Conservation (phyloP, 2,888 invertebrate genomes). For the Cantharis rufa region DNA sequence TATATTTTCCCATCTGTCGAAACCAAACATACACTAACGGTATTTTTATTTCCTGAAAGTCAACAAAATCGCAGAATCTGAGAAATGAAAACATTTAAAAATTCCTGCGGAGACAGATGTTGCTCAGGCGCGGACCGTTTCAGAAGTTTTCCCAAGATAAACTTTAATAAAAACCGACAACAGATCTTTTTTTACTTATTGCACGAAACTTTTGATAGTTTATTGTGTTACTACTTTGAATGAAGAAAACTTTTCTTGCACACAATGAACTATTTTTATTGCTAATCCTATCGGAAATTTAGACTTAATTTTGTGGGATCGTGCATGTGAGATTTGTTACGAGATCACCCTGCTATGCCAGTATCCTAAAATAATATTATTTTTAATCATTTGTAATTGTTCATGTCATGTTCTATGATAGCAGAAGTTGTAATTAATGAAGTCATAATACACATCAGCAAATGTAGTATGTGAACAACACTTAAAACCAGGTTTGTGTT, state of each 20-base stretch:
- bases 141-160: constrained; percentile 13
- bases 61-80: constrained; percentile 21
- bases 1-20: constrained; percentile 31
- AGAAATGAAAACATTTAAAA: constrained; percentile 23
- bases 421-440: background rate
- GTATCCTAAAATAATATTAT: background rate
- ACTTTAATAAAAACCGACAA: constrained; percentile 20
- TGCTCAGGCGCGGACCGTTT: constrained; percentile 14
- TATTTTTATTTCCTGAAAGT: constrained; percentile 26
- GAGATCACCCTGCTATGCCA: background rate
- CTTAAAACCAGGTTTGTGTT: background rate
- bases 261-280: background rate
- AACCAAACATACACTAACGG: constrained; percentile 26
- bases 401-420: background rate
- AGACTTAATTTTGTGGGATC: background rate
- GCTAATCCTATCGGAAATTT: background rate
- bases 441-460: background rate
- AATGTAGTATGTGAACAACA: background rate
- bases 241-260: background rate
- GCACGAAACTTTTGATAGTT: background rate
- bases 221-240: background rate
- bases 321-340: background rate
- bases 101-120: constrained; percentile 18
- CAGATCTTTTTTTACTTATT: constrained; percentile 11
- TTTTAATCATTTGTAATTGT: background rate